Evolutionary conservation across 2,888 invertebrate species (phyloP).

Genomic region (Drosophila hamatofila): DNA sequence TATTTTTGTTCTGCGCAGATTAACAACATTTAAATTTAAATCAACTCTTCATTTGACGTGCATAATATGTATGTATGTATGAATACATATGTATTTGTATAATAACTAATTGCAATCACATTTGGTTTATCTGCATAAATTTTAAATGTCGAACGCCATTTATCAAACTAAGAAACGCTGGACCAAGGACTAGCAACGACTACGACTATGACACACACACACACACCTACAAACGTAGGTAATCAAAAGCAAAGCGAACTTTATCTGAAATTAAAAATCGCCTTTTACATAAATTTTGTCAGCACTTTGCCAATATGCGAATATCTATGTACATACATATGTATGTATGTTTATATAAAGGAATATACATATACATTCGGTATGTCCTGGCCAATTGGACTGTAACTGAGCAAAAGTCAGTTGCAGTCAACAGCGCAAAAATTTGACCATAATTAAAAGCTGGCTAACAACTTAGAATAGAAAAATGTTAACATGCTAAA

Average conservation of each 20-base stretch:
- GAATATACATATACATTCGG: no score
- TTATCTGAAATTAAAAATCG: constrained; percentile 80
- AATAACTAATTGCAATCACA: constrained; percentile 54
- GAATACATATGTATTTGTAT: not conserved
- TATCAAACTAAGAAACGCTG: constrained; percentile 51
- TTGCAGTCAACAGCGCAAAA: constrained; percentile 44
- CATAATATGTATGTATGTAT: not conserved
- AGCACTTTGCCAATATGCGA: constrained; percentile 57
- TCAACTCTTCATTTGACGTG: constrained; percentile 37
- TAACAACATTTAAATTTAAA: constrained; percentile 64
- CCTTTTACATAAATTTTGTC: constrained; percentile 67
- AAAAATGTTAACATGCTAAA: constrained; percentile 25
- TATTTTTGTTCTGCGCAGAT: constrained; percentile 8
- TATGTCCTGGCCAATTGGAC: constrained; percentile 18
- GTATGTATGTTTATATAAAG: not conserved
- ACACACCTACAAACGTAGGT: constrained; percentile 20
- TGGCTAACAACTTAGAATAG: constrained; percentile 46
- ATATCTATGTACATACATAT: not conserved
- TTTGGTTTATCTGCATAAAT: constrained; percentile 58
- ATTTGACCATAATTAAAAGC: constrained; percentile 67
- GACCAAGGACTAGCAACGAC: constrained; percentile 15
- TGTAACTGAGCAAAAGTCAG: constrained; percentile 26
- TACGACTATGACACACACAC: constrained; percentile 13
- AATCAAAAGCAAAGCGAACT: constrained; percentile 64
- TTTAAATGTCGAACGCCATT: constrained; percentile 60